Evolutionary conservation across 2,888 invertebrate genomes (phyloP).

Genomic region (Cosmia trapezina): DNA sequence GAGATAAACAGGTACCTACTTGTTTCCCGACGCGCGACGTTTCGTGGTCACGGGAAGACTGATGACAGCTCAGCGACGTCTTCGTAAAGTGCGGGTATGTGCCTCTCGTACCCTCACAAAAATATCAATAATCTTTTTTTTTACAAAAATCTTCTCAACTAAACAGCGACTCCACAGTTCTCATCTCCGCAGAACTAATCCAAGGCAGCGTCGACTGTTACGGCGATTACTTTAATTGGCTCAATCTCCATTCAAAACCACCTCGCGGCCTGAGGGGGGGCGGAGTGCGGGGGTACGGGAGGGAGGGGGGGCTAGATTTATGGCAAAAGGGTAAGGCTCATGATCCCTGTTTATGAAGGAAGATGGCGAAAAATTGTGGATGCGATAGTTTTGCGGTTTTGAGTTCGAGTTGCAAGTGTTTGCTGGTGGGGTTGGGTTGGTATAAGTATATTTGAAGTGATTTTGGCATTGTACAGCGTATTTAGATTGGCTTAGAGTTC

Average conservation of each 20-base stretch:
- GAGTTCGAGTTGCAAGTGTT: not conserved
- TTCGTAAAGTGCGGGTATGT: too few species aligned
- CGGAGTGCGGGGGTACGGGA: slow-evolving; percentile 69
- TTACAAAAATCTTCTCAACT: slow-evolving; percentile 10
- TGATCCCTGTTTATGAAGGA: slow-evolving; percentile 90
- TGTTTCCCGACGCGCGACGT: too few species aligned
- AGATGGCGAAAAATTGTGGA: slow-evolving; percentile 84
- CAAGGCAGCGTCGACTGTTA: slow-evolving; percentile 93
- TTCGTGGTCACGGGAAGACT: too few species aligned
- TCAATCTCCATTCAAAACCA: slow-evolving; percentile 92
- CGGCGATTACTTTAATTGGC: slow-evolving; percentile 93
- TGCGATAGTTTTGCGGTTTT: slow-evolving; percentile 67
- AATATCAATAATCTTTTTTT: too few species aligned
- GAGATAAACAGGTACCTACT: too few species aligned
- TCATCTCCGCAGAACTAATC: slow-evolving; percentile 89
- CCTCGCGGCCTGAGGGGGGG: slow-evolving; percentile 79
- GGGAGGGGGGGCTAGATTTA: slow-evolving; percentile 86
- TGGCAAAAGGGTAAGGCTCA: slow-evolving; percentile 88
- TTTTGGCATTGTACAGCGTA: not conserved
- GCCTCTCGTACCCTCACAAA: too few species aligned
- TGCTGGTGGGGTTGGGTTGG: not conserved
- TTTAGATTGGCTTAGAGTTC: not conserved
- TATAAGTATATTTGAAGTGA: not conserved
- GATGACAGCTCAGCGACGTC: too few species aligned
- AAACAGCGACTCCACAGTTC: slow-evolving; percentile 71